Conservation (phyloP, 2,113 vertebrate genomes). For the Albula goreensis region DNA sequence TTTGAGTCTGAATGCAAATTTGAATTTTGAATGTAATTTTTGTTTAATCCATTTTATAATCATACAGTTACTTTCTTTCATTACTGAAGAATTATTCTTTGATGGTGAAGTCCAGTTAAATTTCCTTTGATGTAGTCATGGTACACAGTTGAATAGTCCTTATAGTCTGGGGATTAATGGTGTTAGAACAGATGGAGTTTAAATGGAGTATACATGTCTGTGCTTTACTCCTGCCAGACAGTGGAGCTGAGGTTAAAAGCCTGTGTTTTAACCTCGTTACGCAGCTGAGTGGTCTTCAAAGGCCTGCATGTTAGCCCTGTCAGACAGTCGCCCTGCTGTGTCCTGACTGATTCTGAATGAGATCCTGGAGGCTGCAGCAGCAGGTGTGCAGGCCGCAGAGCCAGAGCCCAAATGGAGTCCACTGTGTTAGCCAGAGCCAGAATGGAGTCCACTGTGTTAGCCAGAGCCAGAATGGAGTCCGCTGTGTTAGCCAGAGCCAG, state of each 20-base stretch:
- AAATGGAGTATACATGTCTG: not conserved
- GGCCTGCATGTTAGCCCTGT: not conserved
- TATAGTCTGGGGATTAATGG: not conserved
- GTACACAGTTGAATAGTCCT: no score
- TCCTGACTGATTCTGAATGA: not conserved
- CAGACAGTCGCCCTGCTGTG: not conserved
- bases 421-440: not conserved
- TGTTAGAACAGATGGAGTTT: not conserved
- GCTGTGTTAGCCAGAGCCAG: not conserved
- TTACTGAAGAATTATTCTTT: no score
- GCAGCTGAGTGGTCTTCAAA: not conserved
- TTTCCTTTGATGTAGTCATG: not conserved
- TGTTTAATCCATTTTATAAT: no score
- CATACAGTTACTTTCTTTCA: no score
- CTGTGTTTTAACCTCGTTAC: not conserved
- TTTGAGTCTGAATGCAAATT: no score
- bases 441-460: not conserved
- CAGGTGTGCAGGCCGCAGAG: not conserved
- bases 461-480: no score
- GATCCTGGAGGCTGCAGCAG: not conserved
- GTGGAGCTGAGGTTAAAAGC: not conserved
- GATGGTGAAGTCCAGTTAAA: no score
- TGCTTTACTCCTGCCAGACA: not conserved
- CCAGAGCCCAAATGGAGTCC: no score
- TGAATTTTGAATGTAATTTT: no score